A percentile compares a stretch with the other conserved stretches of the same genome.
phyloP scores from a whole-genome alignment of 1,140 invertebrate species.

The Mya arenaria region DNA sequence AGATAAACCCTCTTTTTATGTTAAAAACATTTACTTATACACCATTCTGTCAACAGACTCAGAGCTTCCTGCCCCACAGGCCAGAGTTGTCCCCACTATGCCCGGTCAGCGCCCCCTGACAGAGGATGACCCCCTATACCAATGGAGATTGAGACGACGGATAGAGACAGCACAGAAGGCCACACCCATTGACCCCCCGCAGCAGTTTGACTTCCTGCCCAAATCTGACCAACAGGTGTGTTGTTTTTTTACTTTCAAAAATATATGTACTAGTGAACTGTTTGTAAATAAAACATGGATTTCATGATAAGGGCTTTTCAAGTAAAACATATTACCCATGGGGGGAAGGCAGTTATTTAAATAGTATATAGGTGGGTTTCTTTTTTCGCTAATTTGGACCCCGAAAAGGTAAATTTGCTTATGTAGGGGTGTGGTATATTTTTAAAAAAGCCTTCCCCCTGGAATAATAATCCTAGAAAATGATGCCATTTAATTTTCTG shows the following conservation, averaged over 20 bases:
- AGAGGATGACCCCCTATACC: slow-evolving; percentile 72
- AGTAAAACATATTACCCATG: too few species aligned
- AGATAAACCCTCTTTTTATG: not conserved
- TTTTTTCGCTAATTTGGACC: too few species aligned
- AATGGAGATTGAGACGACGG: slow-evolving; percentile 73
- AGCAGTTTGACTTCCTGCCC: slow-evolving; percentile 52
- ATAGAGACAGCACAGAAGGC: slow-evolving; percentile 65
- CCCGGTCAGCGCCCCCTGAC: slow-evolving; percentile 29
- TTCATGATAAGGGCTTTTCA: too few species aligned
- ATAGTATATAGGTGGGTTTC: too few species aligned
- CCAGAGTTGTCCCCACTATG: not conserved
- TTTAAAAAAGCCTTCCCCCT: not conserved
- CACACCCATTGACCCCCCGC: slow-evolving; percentile 4
- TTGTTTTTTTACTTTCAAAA: too few species aligned
- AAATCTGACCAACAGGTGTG: slow-evolving; percentile 57
- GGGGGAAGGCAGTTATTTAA: too few species aligned
- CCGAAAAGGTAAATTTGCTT: too few species aligned
- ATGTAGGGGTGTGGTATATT: too few species aligned
- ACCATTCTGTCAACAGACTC: not conserved
- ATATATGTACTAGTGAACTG: too few species aligned
- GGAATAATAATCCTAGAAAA: too few species aligned
- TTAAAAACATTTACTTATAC: not conserved
- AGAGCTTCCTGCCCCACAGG: not conserved
- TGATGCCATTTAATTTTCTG: not conserved
- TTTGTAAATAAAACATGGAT: too few species aligned